These are phyloP conservation scores for Cathartes aura DNA, from an alignment of 2,113 vertebrate species.

Conservation along the genomic window DNA sequence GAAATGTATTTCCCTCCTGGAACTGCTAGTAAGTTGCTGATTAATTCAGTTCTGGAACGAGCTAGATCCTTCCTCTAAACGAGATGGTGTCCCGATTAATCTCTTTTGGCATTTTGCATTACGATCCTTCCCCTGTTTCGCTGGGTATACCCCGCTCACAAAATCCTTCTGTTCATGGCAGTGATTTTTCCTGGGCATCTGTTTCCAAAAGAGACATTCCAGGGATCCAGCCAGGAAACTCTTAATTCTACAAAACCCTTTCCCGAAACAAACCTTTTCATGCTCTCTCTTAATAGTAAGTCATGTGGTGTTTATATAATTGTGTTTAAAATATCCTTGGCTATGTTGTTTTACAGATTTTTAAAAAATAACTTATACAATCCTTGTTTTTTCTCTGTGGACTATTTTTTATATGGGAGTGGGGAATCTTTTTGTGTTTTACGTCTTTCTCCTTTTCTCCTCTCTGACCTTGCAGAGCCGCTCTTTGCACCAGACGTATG, in stretches of 20 bases:
- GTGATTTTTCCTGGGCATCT: conserved; percentile 8
- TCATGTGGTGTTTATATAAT: conserved; percentile 67
- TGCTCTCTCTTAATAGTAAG: conserved; percentile 18
- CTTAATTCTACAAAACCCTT: background rate
- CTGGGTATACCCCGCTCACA: background rate
- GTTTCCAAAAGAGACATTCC: conserved; percentile 24
- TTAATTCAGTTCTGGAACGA: background rate
- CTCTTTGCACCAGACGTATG: conserved; percentile 57
- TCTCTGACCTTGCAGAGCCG: conserved; percentile 18
- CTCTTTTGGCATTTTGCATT: background rate
- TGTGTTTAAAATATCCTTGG: conserved; percentile 69
- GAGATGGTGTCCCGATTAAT: background rate
- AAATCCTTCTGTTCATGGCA: background rate
- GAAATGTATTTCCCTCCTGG: background rate
- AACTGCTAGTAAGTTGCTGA: background rate
- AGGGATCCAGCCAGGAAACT: background rate
- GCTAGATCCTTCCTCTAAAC: background rate
- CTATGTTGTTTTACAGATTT: conserved; percentile 48
- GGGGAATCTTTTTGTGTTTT: conserved; percentile 34
- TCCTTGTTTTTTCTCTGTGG: conserved; percentile 56
- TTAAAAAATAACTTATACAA: conserved; percentile 68
- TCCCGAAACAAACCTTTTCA: conserved; percentile 22
- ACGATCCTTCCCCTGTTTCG: background rate
- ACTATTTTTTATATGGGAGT: conserved; percentile 66
- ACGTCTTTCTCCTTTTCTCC: background rate